Conservation (phyloP, 2,797 vertebrate species). For the Pelodytes ibericus region DNA sequence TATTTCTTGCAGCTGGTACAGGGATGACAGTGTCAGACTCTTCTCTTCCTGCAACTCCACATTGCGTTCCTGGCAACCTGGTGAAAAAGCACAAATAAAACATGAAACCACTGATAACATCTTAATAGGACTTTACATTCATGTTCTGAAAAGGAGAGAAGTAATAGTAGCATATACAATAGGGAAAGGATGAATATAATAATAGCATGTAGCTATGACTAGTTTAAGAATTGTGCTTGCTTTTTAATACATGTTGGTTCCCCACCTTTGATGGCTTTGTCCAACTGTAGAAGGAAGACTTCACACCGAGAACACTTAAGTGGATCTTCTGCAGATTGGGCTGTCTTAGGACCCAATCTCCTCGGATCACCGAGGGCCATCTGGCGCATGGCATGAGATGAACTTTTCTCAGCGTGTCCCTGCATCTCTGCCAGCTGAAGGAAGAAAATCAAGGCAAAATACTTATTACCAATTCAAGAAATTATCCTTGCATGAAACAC, state of each 20-base stretch:
- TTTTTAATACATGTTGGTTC: background rate
- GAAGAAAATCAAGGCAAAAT: background rate
- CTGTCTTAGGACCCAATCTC: conserved; percentile 1
- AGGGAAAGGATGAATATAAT: no score
- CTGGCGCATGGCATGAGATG: background rate
- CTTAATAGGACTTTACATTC: no score
- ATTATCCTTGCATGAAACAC: no score
- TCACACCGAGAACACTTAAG: conserved; percentile 31
- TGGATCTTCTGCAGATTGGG: background rate
- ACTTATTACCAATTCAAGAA: no score
- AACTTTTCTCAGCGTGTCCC: conserved; percentile 33
- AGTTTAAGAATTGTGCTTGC: background rate
- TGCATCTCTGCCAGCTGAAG: conserved; percentile 59
- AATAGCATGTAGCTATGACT: no score
- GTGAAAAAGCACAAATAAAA: conserved; percentile 18
- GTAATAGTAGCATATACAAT: background rate
- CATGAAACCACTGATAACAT: no score
- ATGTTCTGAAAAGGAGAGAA: no score
- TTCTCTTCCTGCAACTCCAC: conserved; percentile 63
- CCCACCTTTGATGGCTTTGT: conserved; percentile 34
- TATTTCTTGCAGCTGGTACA: conserved; percentile 56
- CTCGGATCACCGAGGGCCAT: background rate
- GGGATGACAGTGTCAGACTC: conserved; percentile 56
- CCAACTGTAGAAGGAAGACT: conserved; percentile 43
- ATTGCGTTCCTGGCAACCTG: conserved; percentile 61